Conservation (phyloP, 2,113 vertebrate genomes). For the Muntiacus reevesi region DNA sequence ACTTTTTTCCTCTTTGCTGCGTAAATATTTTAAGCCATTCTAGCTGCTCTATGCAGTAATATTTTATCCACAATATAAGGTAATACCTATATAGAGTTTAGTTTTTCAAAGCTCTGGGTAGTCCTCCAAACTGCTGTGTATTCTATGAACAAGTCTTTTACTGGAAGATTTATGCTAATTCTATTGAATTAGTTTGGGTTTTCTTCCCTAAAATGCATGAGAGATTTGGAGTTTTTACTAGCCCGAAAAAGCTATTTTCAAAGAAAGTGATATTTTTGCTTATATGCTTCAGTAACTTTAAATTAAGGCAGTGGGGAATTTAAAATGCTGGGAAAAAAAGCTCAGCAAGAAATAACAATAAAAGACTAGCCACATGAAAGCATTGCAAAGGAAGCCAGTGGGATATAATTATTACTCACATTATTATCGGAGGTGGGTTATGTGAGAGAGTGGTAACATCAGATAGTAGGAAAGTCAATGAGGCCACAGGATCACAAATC, state of each 20-base stretch:
- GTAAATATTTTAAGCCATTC: background rate
- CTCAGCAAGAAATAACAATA: constrained; percentile 56
- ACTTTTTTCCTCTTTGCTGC: background rate
- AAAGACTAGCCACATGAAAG: constrained; percentile 19
- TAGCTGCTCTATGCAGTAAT: background rate
- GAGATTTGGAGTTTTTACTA: constrained; percentile 33
- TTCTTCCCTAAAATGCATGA: background rate
- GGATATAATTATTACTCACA: constrained; percentile 21
- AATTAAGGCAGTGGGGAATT: constrained; percentile 48
- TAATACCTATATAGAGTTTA: background rate
- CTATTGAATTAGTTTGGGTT: background rate
- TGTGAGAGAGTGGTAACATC: background rate
- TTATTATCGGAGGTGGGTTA: background rate
- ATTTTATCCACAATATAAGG: background rate
- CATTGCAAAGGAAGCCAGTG: constrained; percentile 28
- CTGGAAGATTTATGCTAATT: background rate
- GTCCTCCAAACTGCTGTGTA: background rate
- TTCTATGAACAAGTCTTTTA: background rate
- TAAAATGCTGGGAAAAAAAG: constrained; percentile 21
- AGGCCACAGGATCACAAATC: constrained; percentile 20
- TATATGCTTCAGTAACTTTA: constrained; percentile 53
- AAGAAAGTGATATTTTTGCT: constrained; percentile 48
- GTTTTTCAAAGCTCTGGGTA: background rate
- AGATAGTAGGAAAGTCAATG: background rate
- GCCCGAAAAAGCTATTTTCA: constrained; percentile 39